Conservation (phyloP, 92 coral and sea anemone genomes). For the Umimayanthus chanpuru region DNA sequence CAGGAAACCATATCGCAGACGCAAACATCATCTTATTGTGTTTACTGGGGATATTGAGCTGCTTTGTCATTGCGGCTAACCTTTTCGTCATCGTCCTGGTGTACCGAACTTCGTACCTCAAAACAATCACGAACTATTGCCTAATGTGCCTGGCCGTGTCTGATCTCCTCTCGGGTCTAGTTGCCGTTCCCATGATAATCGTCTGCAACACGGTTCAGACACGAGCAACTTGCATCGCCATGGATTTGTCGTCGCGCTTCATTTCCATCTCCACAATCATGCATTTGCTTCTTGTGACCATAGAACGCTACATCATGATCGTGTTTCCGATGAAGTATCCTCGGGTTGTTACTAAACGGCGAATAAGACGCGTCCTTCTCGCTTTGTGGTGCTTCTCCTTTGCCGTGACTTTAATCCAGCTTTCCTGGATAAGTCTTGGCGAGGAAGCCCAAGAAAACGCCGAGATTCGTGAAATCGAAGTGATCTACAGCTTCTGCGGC, state of each 20-base stretch:
- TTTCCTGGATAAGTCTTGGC: constrained; percentile 57
- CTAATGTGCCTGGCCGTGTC: constrained; percentile 65
- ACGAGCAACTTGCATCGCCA: constrained; percentile 50
- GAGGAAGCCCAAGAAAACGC: constrained; percentile 18
- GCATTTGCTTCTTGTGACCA: constrained; percentile 66
- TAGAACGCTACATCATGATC: constrained; percentile 76
- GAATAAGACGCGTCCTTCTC: constrained; percentile 33
- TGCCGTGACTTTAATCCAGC: constrained; percentile 54
- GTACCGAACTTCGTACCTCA: constrained; percentile 52
- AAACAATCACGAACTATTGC: constrained; percentile 69
- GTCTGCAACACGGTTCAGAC: constrained; percentile 43
- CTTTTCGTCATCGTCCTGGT: constrained; percentile 63
- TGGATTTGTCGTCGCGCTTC: constrained; percentile 74
- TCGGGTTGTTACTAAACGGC: constrained; percentile 46
- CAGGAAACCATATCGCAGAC: constrained; percentile 9
- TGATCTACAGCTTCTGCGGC: constrained; percentile 58
- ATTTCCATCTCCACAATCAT: constrained; percentile 71
- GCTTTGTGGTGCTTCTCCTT: constrained; percentile 64
- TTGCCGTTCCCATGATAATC: constrained; percentile 67
- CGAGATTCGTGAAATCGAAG: constrained; percentile 47
- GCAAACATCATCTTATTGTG: neutral
- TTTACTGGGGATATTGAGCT: constrained; percentile 54
- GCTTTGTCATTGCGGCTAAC: constrained; percentile 61
- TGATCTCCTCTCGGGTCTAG: constrained; percentile 60
- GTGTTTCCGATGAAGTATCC: constrained; percentile 72